phyloP scores from a whole-genome alignment of 2,888 invertebrate species.

The Dynastes grantii region DNA sequence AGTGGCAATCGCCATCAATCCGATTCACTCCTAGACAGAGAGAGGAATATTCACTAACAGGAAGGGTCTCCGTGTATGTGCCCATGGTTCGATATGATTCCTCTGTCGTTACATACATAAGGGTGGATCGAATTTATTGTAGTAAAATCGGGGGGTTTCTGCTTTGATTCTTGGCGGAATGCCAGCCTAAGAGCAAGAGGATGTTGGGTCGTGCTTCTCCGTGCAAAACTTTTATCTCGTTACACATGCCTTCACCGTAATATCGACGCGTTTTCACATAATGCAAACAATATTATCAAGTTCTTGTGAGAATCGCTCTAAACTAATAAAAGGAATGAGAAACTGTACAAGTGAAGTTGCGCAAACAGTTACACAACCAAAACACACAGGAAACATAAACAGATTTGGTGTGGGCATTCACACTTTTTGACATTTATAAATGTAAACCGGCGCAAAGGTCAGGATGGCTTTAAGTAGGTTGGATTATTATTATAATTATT shows the following conservation, averaged over 20 bases:
- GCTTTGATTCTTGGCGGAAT: slow-evolving; percentile 50
- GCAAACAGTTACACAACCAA: not conserved
- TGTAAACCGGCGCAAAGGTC: too few species aligned
- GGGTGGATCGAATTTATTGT: slow-evolving; percentile 47
- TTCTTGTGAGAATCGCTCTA: slow-evolving; percentile 9
- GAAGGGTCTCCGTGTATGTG: slow-evolving; percentile 33
- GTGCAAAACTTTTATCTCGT: slow-evolving; percentile 38
- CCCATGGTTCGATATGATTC: slow-evolving; percentile 49
- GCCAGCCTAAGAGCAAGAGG: slow-evolving; percentile 24
- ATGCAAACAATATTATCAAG: slow-evolving; percentile 15
- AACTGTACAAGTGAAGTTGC: not conserved
- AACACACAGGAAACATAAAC: not conserved
- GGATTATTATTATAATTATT: too few species aligned
- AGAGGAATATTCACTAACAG: slow-evolving; percentile 21
- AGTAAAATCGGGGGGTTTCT: slow-evolving; percentile 46
- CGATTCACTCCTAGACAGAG: slow-evolving; percentile 52
- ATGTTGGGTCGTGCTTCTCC: not conserved
- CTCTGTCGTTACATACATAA: slow-evolving; percentile 33
- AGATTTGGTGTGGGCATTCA: too few species aligned
- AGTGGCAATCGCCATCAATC: slow-evolving; percentile 64
- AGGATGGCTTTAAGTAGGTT: too few species aligned
- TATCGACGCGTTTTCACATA: slow-evolving; percentile 11
- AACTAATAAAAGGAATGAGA: not conserved
- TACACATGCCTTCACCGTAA: slow-evolving; percentile 41
- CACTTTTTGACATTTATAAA: too few species aligned